Evolutionary conservation across 2,797 vertebrate genomes (phyloP).

Genomic region (Hippoglossus hippoglossus): DNA sequence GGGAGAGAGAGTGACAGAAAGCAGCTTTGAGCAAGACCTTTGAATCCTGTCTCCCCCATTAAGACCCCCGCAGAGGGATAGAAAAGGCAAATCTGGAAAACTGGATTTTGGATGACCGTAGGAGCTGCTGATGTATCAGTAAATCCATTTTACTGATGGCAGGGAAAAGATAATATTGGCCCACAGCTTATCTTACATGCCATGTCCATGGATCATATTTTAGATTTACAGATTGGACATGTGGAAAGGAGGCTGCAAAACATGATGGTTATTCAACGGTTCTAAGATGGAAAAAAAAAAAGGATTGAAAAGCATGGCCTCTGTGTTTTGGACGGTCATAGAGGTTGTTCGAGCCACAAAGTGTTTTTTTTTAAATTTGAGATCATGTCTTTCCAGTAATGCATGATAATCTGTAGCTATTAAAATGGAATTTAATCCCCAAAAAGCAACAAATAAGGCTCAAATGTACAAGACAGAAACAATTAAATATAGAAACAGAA

Average conservation of each 20-base stretch:
- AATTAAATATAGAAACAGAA: background rate
- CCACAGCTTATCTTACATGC: conserved; percentile 68
- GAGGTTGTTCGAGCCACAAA: conserved; percentile 22
- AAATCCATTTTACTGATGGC: conserved; percentile 76
- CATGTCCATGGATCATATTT: conserved; percentile 55
- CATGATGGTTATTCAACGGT: conserved; percentile 45
- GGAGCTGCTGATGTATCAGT: conserved; percentile 61
- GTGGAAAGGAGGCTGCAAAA: conserved; percentile 61
- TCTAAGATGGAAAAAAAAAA: conserved; percentile 23
- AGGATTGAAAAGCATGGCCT: conserved; percentile 26
- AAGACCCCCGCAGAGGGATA: conserved; percentile 67
- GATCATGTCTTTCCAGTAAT: conserved; percentile 31
- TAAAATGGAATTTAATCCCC: conserved; percentile 32
- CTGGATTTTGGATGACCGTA: conserved; percentile 69
- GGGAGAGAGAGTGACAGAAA: conserved; percentile 62
- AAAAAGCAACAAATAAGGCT: conserved; percentile 31
- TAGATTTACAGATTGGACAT: conserved; percentile 61
- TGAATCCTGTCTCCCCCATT: conserved; percentile 66
- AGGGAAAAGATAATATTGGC: conserved; percentile 66
- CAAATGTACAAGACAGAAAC: background rate
- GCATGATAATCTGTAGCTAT: conserved; percentile 33
- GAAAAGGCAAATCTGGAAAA: conserved; percentile 69
- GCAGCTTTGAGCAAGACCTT: conserved; percentile 67
- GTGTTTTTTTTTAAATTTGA: conserved; percentile 20
- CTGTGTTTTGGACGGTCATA: conserved; percentile 29